Conservation (phyloP, 2,888 invertebrate species). For the Cylloceria caligata region DNA sequence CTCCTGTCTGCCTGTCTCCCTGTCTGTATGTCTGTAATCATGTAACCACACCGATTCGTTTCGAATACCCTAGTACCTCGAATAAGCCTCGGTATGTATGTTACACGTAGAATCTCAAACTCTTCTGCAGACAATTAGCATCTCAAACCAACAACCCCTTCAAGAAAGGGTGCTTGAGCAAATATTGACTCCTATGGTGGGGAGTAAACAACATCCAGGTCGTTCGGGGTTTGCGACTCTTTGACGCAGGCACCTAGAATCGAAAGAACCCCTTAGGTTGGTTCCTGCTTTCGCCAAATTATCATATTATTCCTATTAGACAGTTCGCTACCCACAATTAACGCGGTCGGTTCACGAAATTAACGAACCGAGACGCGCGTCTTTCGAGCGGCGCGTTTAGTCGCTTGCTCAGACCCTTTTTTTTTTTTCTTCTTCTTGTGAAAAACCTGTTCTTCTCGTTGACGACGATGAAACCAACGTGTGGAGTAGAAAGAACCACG, state of each 20-base stretch:
- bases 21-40: constrained; percentile 5
- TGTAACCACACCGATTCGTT: constrained; percentile 48
- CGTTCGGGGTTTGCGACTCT: constrained; percentile 44
- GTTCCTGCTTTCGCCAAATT: constrained; percentile 73
- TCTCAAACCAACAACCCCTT: constrained; percentile 52
- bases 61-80: constrained; percentile 11
- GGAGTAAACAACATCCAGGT: constrained; percentile 43
- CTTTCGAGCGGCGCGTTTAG: constrained; percentile 47
- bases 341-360: constrained; percentile 80
- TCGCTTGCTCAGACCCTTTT: constrained; percentile 62
- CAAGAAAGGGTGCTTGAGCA: constrained; percentile 57
- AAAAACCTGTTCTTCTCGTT: constrained; percentile 76
- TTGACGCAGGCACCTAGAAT: constrained; percentile 26
- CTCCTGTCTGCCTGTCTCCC: not conserved
- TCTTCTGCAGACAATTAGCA: constrained; percentile 63
- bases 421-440: constrained; percentile 57
- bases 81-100: not conserved
- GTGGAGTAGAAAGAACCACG: constrained; percentile 56
- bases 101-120: not conserved
- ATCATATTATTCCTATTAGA: constrained; percentile 84
- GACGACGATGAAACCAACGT: constrained; percentile 54
- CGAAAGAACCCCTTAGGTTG: constrained; percentile 40
- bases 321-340: constrained; percentile 83
- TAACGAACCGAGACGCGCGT: constrained; percentile 80
- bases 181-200: constrained; percentile 66